Percentiles rank a stretch among this genome's conserved stretches.
These are phyloP conservation scores for Phyllotreta striolata DNA, from an alignment of 2,888 invertebrate species.

Conservation along the genomic window DNA sequence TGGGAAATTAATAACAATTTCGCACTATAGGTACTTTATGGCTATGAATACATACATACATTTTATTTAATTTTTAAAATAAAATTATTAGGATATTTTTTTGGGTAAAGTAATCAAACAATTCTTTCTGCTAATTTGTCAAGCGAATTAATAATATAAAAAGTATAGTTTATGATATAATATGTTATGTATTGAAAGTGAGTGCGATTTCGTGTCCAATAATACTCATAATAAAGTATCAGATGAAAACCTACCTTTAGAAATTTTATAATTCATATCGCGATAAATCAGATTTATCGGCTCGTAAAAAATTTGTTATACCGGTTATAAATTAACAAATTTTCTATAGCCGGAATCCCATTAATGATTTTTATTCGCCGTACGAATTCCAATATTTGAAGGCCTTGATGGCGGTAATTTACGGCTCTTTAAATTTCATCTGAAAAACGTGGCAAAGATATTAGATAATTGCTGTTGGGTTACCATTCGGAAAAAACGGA, in stretches of 20 bases:
- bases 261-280: slow-evolving; percentile 11
- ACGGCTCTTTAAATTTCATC: slow-evolving; percentile 25
- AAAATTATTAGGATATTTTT: no score
- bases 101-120: no score
- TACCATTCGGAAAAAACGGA: not conserved
- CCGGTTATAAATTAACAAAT: slow-evolving; percentile 26
- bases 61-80: no score
- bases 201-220: no score
- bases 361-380: slow-evolving; percentile 20
- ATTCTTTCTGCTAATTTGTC: no score
- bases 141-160: no score
- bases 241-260: not conserved
- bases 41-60: no score
- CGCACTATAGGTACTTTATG: no score
- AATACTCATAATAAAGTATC: no score
- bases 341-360: slow-evolving; percentile 20
- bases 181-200: no score
- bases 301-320: slow-evolving; percentile 16
- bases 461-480: slow-evolving; percentile 4
- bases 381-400: slow-evolving; percentile 18
- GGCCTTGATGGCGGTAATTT: slow-evolving; percentile 20
- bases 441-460: slow-evolving; percentile 15
- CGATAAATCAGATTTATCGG: slow-evolving; percentile 13
- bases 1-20: no score
- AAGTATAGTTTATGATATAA: no score